These are phyloP conservation scores for Cathartes aura DNA, from an alignment of 2,113 vertebrate species.

Conservation along the genomic window DNA sequence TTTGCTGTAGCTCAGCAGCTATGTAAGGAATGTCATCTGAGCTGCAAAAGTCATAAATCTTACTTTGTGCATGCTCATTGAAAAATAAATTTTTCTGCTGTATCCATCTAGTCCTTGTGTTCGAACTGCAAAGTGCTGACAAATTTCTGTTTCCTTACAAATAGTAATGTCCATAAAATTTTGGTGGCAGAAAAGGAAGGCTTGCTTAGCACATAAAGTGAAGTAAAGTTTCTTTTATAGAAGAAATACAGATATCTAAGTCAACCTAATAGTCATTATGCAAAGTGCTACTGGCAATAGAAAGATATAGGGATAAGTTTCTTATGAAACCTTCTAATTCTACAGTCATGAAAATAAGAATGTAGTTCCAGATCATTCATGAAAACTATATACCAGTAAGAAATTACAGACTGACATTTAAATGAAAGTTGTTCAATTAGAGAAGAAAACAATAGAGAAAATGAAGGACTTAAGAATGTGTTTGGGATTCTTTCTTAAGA, in stretches of 20 bases:
- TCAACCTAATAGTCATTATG: neutral
- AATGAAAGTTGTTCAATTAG: neutral
- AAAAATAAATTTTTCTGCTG: slow-evolving; percentile 70
- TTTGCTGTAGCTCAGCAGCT: slow-evolving; percentile 77
- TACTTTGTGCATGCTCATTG: slow-evolving; percentile 75
- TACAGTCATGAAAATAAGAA: neutral
- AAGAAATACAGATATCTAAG: neutral
- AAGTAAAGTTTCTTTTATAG: neutral
- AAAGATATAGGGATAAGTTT: neutral
- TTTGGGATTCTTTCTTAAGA: neutral
- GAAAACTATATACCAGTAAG: neutral
- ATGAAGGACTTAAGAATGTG: neutral
- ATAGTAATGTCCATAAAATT: neutral
- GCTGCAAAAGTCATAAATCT: slow-evolving; percentile 80
- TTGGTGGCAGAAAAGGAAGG: neutral
- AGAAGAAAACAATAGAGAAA: slow-evolving; percentile 31
- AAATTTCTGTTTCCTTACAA: slow-evolving; percentile 25
- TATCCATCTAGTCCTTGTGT: slow-evolving; percentile 54
- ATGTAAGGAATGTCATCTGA: slow-evolving; percentile 71
- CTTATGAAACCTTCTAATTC: neutral
- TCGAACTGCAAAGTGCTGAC: slow-evolving; percentile 40
- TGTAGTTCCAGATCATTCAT: neutral
- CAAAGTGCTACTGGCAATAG: neutral
- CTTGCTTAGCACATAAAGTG: neutral
- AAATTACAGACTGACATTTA: neutral